Base-by-base conservation (phyloP, 1,140 invertebrate genomes). In the Ips nitidus region DNA sequence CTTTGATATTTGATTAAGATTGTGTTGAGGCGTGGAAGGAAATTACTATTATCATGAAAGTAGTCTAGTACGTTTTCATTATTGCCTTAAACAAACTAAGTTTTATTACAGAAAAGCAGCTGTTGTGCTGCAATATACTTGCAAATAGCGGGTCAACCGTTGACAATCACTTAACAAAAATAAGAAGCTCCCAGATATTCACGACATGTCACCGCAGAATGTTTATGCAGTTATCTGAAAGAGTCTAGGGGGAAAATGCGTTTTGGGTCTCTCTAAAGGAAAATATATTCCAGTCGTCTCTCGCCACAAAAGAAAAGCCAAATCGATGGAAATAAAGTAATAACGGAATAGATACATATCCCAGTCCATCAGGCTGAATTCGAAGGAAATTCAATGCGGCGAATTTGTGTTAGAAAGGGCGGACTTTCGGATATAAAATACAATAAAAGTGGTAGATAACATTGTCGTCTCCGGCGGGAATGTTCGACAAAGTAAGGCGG, bases 271-370 rank as follows among this genome's bases (percentile, higher is more conserved):
- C 8, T 2, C 22, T 22, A 63, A 73, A 63, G 60, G 60, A 64
- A 71, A 65, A 71, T 73, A 61, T 71, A 68, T 71, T 65, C 72
- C 41, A 47, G 66, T 68, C 66, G 56, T 59, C 66, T 59, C 42
- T 68, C 58, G 57, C 45, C 57, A 71, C 66, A 73, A 73, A 73
- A 71, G 68, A 74, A 66, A 65, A 70, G 66, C 68, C 63, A 69
- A 74, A 75, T 76, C 75, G 75, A 76, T 75, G 70, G 71, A 71
- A 75, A 75, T 76, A 76, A 75, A 76, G 75, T 74, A 76, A 76
- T 76, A 76, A 76, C 73, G 69, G 70, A 72, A 75, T 71, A 69
- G 74, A 70, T 75, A 71, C 68, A 75, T 73, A 69, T 73, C 75
- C 69, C 71, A 71, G 69, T 73, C 71, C 70, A 72, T 76, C 70